Evolutionary conservation across 2,888 invertebrate genomes (phyloP).

Genomic region (Chrysopilus asiliformis): DNA sequence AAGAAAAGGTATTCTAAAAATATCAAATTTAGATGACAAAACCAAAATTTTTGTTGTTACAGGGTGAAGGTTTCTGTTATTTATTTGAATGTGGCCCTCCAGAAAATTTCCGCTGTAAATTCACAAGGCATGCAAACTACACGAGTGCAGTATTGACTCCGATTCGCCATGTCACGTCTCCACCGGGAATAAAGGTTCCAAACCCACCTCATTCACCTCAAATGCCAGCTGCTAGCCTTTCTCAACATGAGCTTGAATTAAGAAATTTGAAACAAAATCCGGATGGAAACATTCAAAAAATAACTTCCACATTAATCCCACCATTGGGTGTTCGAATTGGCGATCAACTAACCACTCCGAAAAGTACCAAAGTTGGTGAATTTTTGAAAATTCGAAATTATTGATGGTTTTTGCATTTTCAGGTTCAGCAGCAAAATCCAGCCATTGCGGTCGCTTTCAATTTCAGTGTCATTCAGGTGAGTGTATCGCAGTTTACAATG

Average conservation of each 20-base stretch:
- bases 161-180: constrained; percentile 36
- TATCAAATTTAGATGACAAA: not conserved
- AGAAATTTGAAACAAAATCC: constrained; percentile 32
- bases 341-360: constrained; percentile 6
- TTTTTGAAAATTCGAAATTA: no score
- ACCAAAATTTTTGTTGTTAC: not conserved
- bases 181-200: constrained; percentile 10
- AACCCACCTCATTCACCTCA: constrained; percentile 16
- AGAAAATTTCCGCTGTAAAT: constrained; percentile 85
- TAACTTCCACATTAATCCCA: constrained; percentile 10
- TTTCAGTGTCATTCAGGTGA: constrained; percentile 81
- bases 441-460: constrained; percentile 65
- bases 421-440: no score
- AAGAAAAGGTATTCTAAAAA: constrained; percentile 57
- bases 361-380: constrained; percentile 10
- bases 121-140: constrained; percentile 77
- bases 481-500: constrained; percentile 90
- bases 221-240: constrained; percentile 17
- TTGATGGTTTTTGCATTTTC: no score
- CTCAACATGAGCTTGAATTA: constrained; percentile 35
- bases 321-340: constrained; percentile 8
- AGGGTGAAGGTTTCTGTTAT: constrained; percentile 66
- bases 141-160: constrained; percentile 71
- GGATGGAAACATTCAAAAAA: constrained; percentile 28
- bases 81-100: constrained; percentile 82